Evolutionary conservation across 2,888 invertebrate species (phyloP), one percentile per base, ranked within the genome.

Genomic region (Muscina levida): DNA sequence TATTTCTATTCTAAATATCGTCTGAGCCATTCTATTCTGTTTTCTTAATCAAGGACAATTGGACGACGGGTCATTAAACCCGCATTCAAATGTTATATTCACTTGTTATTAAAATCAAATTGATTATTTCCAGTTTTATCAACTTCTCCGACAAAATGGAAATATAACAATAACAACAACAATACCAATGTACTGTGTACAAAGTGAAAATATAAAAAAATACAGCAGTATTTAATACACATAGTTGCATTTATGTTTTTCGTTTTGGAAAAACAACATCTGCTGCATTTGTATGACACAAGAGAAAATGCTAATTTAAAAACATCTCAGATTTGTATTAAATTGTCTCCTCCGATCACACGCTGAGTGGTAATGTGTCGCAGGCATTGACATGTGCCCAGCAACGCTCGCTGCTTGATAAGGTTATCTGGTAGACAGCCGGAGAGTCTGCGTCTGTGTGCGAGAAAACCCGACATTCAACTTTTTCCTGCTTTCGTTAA

Each of bases 381-480:
- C 37, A 17, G 37, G 0, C 17, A 59, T 56, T 66, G 53, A 44
- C 62, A 48, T 72, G 13, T 62, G 22, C 22, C 44, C 19, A 68
- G 44, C n/a, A n/a, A 62, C 15, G 57, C 51, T 19, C 24, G 65
- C n/a, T n/a, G n/a, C n/a, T 51, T 80, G 80, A 81, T 81, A 77
- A 81, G 70, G 73, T 62, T 77, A 77, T 81, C 77, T 62, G 51
- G 22, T 42, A 51, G 31, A 56, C 42, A 77, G 22, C 65, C 15
- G 13, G 57, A 42, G 22, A 39, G 19, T 42, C 37, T 37, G n/a
- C 39, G 22, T 42, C 15, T 17, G 39, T 37, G 48, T 56, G 13
- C 62, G 37, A 42, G 51, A 70, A 73, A 81, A 81, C 73, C 44
- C 66, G 77, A 74, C 67, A 73, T 81, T 81, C 80, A 77, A 81